phyloP scores from a whole-genome alignment of 2,113 vertebrate genomes.

The Callipepla californica region DNA sequence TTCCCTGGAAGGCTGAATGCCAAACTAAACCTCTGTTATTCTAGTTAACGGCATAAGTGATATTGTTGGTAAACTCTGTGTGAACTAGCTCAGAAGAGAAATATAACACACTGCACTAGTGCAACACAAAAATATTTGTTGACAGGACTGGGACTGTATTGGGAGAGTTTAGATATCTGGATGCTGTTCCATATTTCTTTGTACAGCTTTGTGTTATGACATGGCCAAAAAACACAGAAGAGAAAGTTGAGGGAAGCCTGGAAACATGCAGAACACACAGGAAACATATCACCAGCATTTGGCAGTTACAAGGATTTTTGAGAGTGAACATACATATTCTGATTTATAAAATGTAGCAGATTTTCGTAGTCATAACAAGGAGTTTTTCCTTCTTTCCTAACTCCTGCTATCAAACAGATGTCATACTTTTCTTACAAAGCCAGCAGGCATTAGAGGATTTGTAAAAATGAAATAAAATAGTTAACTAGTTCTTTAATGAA shows the following conservation, averaged over 20 bases:
- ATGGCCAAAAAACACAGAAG: not conserved
- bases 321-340: not conserved
- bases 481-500: not conserved
- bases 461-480: not conserved
- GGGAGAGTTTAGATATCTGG: not conserved
- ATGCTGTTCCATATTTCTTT: not conserved
- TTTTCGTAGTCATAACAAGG: not conserved
- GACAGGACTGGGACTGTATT: not conserved
- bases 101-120: not conserved
- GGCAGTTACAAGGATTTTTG: not conserved
- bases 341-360: not conserved
- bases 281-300: not conserved
- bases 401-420: not conserved
- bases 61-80: rapidly evolving
- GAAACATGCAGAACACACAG: not conserved
- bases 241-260: not conserved
- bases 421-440: not conserved
- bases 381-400: not conserved
- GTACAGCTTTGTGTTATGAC: not conserved
- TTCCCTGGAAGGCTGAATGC: not conserved
- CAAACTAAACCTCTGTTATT: not conserved
- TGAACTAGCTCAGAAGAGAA: not conserved
- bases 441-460: not conserved
- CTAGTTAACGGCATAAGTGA: not conserved
- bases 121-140: not conserved